phyloP scores from a whole-genome alignment of 2,888 invertebrate genomes.

The Polydrusus pterygomalis region DNA sequence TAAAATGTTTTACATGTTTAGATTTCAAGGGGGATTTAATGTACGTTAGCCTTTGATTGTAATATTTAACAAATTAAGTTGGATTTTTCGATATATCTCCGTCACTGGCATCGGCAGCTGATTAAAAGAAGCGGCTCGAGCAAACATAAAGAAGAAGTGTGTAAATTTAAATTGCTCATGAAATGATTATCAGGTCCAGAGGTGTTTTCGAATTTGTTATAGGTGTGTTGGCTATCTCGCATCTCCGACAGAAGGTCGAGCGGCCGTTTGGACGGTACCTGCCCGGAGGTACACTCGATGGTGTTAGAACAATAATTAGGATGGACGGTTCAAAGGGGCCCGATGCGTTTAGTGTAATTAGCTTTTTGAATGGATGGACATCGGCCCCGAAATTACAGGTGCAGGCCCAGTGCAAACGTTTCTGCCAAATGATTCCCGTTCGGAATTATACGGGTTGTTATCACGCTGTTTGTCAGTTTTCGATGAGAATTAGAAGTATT shows the following conservation, averaged over 20 bases:
- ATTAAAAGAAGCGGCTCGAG: conserved; percentile 57
- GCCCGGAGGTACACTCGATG: conserved; percentile 46
- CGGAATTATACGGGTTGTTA: conserved; percentile 6
- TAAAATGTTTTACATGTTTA: too few species aligned
- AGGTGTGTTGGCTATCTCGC: conserved; percentile 41
- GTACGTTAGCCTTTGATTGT: background rate
- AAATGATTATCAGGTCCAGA: conserved; percentile 57
- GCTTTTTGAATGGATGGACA: conserved; percentile 47
- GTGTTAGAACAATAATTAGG: conserved; percentile 56
- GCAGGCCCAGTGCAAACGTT: conserved; percentile 16
- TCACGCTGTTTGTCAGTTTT: background rate
- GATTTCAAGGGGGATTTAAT: too few species aligned
- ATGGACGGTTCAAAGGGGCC: conserved; percentile 55
- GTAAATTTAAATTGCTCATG: conserved; percentile 59
- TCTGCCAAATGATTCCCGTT: conserved; percentile 14
- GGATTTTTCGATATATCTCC: conserved; percentile 10
- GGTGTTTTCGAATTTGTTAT: conserved; percentile 57
- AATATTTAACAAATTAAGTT: background rate
- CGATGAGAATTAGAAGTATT: background rate
- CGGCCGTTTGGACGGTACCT: conserved; percentile 41
- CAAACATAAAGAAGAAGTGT: conserved; percentile 58
- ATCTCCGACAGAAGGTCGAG: conserved; percentile 42
- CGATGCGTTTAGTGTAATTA: conserved; percentile 54
- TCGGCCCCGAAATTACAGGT: conserved; percentile 20
- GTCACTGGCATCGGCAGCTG: conserved; percentile 55